These are phyloP conservation scores for Caprella mutica DNA, from an alignment of 2,888 invertebrate genomes.

Conservation along the genomic window DNA sequence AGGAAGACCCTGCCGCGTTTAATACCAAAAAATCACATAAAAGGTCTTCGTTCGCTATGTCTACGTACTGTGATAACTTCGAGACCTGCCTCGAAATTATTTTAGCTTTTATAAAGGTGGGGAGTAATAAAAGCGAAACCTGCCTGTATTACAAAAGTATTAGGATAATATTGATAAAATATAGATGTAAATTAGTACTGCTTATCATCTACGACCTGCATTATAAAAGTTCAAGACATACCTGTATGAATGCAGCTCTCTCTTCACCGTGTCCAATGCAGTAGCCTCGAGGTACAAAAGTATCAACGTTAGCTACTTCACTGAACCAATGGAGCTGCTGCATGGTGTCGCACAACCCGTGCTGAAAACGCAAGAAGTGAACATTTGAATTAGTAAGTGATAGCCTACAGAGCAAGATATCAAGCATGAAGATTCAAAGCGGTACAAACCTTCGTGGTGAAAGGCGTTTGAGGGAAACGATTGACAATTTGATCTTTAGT, in stretches of 20 bases:
- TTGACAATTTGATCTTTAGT: constrained; percentile 58
- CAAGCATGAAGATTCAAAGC: neutral
- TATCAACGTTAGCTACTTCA: constrained; percentile 26
- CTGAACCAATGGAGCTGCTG: constrained; percentile 34
- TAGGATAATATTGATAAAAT: no score
- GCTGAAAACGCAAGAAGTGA: constrained; percentile 6
- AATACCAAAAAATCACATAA: no score
- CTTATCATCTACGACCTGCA: no score
- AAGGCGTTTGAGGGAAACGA: constrained; percentile 72
- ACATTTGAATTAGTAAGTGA: neutral
- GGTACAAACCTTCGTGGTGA: constrained; percentile 61
- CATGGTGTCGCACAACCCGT: constrained; percentile 28
- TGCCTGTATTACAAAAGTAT: no score
- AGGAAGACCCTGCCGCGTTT: no score
- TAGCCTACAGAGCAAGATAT: neutral
- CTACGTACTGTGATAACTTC: no score
- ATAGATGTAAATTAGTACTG: no score
- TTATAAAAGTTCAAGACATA: no score
- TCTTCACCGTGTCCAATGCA: constrained; percentile 33
- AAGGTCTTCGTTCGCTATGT: no score
- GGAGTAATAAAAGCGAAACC: no score
- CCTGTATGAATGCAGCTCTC: constrained; percentile 29
- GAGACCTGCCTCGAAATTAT: no score
- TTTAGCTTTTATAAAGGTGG: no score
- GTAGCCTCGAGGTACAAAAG: constrained; percentile 30